Conservation (phyloP, 1,140 invertebrate genomes). For the Diabrotica virgifera region DNA sequence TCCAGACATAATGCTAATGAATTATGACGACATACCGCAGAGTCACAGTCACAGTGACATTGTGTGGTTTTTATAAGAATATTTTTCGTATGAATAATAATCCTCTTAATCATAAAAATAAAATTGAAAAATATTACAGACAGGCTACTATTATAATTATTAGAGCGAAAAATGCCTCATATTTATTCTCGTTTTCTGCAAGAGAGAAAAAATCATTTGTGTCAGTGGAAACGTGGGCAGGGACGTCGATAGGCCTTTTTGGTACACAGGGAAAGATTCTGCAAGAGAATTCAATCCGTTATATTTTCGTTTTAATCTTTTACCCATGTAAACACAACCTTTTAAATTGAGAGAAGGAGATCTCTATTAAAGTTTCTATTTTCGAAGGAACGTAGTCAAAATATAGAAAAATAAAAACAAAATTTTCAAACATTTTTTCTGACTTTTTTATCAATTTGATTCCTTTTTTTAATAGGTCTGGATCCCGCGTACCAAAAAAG, state of each 20-base stretch:
- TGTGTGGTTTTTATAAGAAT: constrained; percentile 19
- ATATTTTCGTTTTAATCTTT: too few relatives aligned
- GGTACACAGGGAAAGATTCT: too few relatives aligned
- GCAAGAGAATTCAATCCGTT: too few relatives aligned
- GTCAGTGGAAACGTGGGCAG: constrained; percentile 18
- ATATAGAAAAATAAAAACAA: too few relatives aligned
- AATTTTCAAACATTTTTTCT: too few relatives aligned
- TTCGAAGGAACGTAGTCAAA: too few relatives aligned
- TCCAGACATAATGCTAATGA: neutral
- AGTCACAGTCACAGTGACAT: constrained; percentile 7
- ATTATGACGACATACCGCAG: neutral
- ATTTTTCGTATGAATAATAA: constrained; percentile 28
- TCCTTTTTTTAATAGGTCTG: too few relatives aligned
- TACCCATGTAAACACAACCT: too few relatives aligned
- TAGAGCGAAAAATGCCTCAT: constrained; percentile 40
- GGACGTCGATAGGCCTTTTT: neutral
- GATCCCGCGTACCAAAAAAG: too few relatives aligned
- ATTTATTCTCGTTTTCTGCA: constrained; percentile 44
- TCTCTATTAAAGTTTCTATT: too few relatives aligned
- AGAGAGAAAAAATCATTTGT: constrained; percentile 41
- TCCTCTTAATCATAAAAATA: constrained; percentile 34
- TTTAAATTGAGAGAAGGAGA: too few relatives aligned
- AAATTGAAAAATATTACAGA: constrained; percentile 42
- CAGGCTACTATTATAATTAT: constrained; percentile 42
- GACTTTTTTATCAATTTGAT: too few relatives aligned